Conservation (phyloP, 2,888 invertebrate species). For the Acleris holmiana region DNA sequence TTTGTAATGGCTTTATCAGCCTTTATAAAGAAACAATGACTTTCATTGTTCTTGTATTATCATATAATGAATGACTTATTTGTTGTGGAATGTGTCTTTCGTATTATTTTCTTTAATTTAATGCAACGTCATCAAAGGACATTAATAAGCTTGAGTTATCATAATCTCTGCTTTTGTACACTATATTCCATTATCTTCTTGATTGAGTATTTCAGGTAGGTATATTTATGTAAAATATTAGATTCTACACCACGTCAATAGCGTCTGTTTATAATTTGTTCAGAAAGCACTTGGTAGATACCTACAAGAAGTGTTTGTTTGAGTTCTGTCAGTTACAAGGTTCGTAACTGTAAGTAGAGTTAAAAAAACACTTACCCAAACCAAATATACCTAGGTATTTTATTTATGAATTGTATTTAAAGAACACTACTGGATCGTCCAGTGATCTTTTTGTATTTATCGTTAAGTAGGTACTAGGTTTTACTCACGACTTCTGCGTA, state of each 20-base stretch:
- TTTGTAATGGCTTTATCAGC: constrained; percentile 13
- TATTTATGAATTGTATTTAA: neutral
- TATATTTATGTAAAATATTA: constrained; percentile 4
- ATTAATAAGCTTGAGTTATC: no score
- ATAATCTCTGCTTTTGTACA: no score
- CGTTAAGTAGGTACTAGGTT: neutral
- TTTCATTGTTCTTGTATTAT: constrained; percentile 10
- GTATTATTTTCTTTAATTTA: no score
- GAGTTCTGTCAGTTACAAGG: constrained; percentile 4
- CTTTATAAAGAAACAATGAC: constrained; percentile 4
- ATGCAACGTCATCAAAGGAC: no score
- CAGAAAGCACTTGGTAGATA: neutral
- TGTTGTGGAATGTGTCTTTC: no score
- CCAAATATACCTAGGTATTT: neutral
- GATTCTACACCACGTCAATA: neutral
- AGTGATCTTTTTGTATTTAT: neutral
- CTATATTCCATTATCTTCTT: neutral
- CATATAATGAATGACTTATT: neutral
- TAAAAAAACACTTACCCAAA: neutral
- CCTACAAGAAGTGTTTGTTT: constrained; percentile 8
- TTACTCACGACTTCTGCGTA: neutral
- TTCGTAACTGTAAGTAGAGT: constrained; percentile 18
- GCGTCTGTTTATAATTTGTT: constrained; percentile 1
- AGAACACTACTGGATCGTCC: no score
- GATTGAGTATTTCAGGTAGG: constrained; percentile 5